These are phyloP conservation scores for Vombatus ursinus DNA, from an alignment of 2,113 vertebrate species.

Conservation along the genomic window DNA sequence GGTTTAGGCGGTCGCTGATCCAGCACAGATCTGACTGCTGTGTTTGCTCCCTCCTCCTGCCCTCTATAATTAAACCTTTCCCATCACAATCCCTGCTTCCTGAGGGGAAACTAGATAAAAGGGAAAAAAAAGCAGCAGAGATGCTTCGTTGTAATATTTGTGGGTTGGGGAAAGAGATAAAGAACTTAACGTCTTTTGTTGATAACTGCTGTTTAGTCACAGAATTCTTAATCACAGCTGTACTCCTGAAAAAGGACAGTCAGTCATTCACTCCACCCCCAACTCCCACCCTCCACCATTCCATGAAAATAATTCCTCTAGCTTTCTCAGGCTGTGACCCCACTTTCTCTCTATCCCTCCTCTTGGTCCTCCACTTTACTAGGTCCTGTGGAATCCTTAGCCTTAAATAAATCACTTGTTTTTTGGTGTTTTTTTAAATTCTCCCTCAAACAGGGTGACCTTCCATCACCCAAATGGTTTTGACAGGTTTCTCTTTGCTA, in stretches of 20 bases:
- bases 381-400: background rate
- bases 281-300: background rate
- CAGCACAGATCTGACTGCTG: conserved; percentile 44
- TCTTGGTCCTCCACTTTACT: background rate
- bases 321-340: background rate
- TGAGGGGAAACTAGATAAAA: conserved; percentile 58
- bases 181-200: conserved; percentile 39
- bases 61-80: conserved; percentile 64
- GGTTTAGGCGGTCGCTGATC: conserved; percentile 33
- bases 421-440: conserved; percentile 27
- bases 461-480: conserved; percentile 55
- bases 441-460: conserved; percentile 59
- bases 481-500: conserved; percentile 63
- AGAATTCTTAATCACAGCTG: conserved; percentile 2
- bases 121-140: conserved; percentile 40
- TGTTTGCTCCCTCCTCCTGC: conserved; percentile 46
- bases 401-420: conserved; percentile 55
- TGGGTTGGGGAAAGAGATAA: conserved; percentile 37
- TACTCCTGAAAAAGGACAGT: background rate
- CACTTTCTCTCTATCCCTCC: conserved; percentile 28
- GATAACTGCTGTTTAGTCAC: conserved; percentile 42
- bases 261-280: background rate
- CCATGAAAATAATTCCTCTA: background rate
- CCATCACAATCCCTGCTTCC: conserved; percentile 64
- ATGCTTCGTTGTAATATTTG: conserved; percentile 18